Evolutionary conservation across 1,140 invertebrate genomes (phyloP), one percentile per base, ranked within the genome.

Genomic region (Rhagoletis pomonella): DNA sequence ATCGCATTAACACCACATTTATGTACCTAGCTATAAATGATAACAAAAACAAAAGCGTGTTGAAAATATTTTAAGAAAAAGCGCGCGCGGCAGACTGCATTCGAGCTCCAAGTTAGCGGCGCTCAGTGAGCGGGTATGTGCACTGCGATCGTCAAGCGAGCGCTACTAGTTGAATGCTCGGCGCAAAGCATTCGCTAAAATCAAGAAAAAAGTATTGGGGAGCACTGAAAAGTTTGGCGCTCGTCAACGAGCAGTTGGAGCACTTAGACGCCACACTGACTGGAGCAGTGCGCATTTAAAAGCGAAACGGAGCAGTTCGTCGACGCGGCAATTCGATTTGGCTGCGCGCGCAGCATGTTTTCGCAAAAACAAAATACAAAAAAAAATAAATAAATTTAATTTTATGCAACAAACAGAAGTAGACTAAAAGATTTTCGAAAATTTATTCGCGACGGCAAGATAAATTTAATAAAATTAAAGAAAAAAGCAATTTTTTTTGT

Each of bases 221-320:
- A 50, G 44, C 73, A 17, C 19, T 2, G 47, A 55, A n/a, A n/a
- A 47, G n/a, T 9, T 19, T 17, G 2, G 73, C n/a, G 47, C 14
- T 14, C 7, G 0, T 14, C 7, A 50, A 42, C 44, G 60, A 2
- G 19, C 17, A 81, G 73, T 81, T 81, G 73, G 47, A 55, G 44
- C 73, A 81, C 6, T 19, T 42, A 50, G 73, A 19, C 73, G 73
- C 73, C 73, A 81, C 47, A 50, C 9, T 9, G 73, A 29, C 73
- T 81, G 81, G 47, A 81, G 90, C 91, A 92, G 90, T 91, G 88
- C 89, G 89, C 90, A 91, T 89, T 88, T 88, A 59, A 89, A 90
- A 90, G 87, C 89, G 89, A 89, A 90, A 89, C 88, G 89, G 87
- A 88, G 87, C 88, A 87, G 88, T 91, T 89, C 77, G 86, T 88